phyloP scores from a whole-genome alignment of 2,888 invertebrate genomes.

The Empis stercorea region DNA sequence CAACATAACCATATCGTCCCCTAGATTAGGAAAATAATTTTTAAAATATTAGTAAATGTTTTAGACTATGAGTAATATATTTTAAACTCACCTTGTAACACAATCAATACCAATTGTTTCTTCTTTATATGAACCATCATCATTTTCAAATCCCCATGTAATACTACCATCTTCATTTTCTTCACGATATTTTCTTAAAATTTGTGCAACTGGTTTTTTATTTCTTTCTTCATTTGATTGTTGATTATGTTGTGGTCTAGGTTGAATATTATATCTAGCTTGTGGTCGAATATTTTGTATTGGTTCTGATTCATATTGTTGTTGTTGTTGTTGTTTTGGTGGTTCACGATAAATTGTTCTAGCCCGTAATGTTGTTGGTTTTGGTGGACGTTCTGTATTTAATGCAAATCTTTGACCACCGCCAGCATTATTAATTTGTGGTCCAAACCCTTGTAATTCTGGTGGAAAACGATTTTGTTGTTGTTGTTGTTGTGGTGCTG shows the following conservation, averaged over 20 bases:
- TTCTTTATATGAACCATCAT: constrained; percentile 77
- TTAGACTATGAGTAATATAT: background rate
- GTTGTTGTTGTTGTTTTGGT: constrained; percentile 18
- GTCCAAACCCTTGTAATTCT: constrained; percentile 25
- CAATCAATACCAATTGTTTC: constrained; percentile 70
- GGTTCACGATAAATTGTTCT: constrained; percentile 5
- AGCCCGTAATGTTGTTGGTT: constrained; percentile 6
- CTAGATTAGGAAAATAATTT: constrained; percentile 27
- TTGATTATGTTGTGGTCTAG: constrained; percentile 29
- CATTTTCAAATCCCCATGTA: constrained; percentile 80
- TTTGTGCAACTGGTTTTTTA: constrained; percentile 60
- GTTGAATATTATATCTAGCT: constrained; percentile 23
- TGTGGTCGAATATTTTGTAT: constrained; percentile 38
- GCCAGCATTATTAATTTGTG: constrained; percentile 1
- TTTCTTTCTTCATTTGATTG: constrained; percentile 25
- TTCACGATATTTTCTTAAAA: constrained; percentile 56
- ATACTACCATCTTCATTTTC: constrained; percentile 65
- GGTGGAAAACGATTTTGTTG: constrained; percentile 11
- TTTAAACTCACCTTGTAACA: constrained; percentile 40
- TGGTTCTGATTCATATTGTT: constrained; percentile 12
- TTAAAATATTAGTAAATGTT: background rate
- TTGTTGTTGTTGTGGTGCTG: constrained; percentile 14
- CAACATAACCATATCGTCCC: constrained; percentile 73
- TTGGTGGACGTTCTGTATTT: constrained; percentile 19
- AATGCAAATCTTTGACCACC: constrained; percentile 25